phyloP scores from a whole-genome alignment of 1,140 invertebrate species.

The Bilobella aurantiaca region DNA sequence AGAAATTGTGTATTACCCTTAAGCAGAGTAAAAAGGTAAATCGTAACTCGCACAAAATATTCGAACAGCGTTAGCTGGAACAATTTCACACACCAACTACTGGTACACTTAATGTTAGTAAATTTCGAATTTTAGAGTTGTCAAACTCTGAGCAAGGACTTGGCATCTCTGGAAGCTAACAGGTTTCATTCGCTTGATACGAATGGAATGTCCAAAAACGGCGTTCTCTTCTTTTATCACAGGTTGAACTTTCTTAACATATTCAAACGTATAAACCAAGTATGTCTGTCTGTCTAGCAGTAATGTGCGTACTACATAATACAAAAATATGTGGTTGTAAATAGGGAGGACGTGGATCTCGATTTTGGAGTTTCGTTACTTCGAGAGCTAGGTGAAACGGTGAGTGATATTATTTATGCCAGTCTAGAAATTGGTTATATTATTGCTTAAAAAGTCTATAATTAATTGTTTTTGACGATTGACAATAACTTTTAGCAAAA shows the following conservation, averaged over 20 bases:
- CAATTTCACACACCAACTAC: background rate
- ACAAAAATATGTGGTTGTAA: background rate
- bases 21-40: slow-evolving; percentile 18
- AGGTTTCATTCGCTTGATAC: slow-evolving; percentile 1
- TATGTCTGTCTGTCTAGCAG: background rate
- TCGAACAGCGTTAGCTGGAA: too few relatives aligned
- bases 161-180: slow-evolving; percentile 23
- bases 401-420: slow-evolving; percentile 7
- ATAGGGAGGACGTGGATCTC: slow-evolving; percentile 28
- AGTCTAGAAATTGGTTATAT: slow-evolving; percentile 7
- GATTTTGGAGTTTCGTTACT: slow-evolving; percentile 25
- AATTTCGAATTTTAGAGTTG: slow-evolving; percentile 13
- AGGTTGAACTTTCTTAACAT: background rate
- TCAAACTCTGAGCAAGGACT: slow-evolving; percentile 20
- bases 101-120: background rate
- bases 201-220: slow-evolving; percentile 6
- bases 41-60: too few relatives aligned
- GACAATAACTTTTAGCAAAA: background rate
- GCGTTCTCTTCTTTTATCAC: slow-evolving; percentile 13
- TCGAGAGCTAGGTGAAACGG: slow-evolving; percentile 24
- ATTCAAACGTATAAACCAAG: background rate
- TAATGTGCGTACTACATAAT: too few relatives aligned
- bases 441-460: too few relatives aligned
- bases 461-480: too few relatives aligned
- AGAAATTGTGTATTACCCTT: slow-evolving; percentile 17